phyloP scores from a whole-genome alignment of 2,113 vertebrate genomes.

The Nothoprocta pentlandii region DNA sequence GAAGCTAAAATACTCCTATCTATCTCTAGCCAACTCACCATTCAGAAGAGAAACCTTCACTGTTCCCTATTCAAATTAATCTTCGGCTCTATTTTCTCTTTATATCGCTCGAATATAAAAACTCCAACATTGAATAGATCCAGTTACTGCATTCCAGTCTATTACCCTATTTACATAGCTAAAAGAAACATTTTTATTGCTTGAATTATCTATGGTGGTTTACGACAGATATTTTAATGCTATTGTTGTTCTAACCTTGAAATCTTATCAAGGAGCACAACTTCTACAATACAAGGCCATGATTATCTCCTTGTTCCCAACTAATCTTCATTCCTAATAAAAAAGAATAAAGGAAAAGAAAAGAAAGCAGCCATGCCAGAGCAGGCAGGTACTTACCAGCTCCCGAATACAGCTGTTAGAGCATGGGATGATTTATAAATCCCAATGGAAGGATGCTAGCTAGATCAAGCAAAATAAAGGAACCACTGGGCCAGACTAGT shows the following conservation, averaged over 20 bases:
- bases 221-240: constrained; percentile 27
- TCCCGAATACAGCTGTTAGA: not conserved
- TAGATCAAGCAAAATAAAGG: not conserved
- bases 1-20: not conserved
- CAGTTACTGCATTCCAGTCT: not conserved
- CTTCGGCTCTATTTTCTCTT: not conserved
- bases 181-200: constrained; percentile 51
- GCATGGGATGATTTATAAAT: not conserved
- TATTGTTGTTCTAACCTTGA: constrained; percentile 58
- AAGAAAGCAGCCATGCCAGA: not conserved
- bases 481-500: not conserved
- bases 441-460: not conserved
- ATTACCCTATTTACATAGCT: constrained; percentile 56
- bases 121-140: not conserved
- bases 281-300: not conserved
- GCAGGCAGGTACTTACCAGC: not conserved
- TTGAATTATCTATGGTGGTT: constrained; percentile 21
- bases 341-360: not conserved
- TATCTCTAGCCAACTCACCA: not conserved
- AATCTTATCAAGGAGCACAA: constrained; percentile 32
- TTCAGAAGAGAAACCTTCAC: not conserved
- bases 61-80: not conserved
- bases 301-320: not conserved
- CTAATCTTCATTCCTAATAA: not conserved
- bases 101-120: not conserved